Evolutionary conservation across 2,113 vertebrate species (phyloP).

Genomic region (Girardinichthys multiradiatus): DNA sequence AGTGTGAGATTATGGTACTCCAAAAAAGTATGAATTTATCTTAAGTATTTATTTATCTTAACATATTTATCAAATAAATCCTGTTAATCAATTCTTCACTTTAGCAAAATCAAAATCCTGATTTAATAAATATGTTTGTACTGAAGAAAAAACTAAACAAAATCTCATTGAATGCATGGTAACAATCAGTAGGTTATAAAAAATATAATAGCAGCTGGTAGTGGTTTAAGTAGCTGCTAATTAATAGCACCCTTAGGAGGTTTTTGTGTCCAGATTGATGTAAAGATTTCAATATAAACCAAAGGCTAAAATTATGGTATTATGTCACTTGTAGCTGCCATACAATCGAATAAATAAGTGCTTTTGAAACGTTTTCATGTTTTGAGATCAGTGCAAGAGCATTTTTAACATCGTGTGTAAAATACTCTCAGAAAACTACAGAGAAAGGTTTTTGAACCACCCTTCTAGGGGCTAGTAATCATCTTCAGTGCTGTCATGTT

Average conservation of each 20-base stretch:
- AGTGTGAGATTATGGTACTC: no score
- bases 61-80: not conserved
- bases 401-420: not conserved
- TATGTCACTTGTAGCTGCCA: not conserved
- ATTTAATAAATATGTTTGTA: not conserved
- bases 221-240: not conserved
- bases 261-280: not conserved
- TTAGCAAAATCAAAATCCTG: not conserved
- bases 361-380: not conserved
- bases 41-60: no score
- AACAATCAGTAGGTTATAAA: not conserved
- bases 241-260: not conserved
- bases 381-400: not conserved
- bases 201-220: not conserved
- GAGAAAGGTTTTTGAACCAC: not conserved
- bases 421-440: not conserved
- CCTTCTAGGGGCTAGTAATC: not conserved
- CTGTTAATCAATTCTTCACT: not conserved
- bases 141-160: not conserved
- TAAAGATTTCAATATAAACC: not conserved
- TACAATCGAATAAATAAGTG: no score
- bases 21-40: no score
- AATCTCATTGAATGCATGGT: not conserved
- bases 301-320: not conserved
- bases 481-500: not conserved